These are phyloP conservation scores for Bos indicus DNA, from an alignment of 2,113 vertebrate species.

Conservation along the genomic window DNA sequence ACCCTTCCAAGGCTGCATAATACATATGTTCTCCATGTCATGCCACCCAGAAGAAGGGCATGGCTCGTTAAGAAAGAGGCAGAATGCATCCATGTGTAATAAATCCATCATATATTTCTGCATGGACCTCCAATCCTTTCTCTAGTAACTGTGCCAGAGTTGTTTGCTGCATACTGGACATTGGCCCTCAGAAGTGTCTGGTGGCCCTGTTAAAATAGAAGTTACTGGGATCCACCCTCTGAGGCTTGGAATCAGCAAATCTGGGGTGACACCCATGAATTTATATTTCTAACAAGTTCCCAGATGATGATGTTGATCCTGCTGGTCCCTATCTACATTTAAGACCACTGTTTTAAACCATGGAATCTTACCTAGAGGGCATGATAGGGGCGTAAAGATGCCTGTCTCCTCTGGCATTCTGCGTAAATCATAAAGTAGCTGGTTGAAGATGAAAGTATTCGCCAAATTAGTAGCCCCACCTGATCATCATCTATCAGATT, in stretches of 20 bases:
- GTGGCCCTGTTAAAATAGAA: neutral
- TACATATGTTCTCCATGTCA: neutral
- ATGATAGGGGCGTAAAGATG: neutral
- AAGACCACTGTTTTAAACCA: neutral
- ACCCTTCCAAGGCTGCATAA: neutral
- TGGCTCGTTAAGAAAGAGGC: neutral
- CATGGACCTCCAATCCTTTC: neutral
- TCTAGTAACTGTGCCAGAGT: neutral
- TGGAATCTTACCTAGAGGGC: neutral
- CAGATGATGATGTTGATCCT: neutral
- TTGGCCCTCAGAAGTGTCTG: neutral
- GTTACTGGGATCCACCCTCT: neutral
- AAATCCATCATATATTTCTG: neutral
- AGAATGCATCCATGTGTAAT: neutral
- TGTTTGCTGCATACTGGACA: neutral
- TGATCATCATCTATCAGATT: neutral
- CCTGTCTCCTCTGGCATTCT: neutral
- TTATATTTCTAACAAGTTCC: neutral
- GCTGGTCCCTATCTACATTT: neutral
- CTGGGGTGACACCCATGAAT: neutral
- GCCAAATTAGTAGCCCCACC: neutral
- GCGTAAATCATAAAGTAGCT: neutral
- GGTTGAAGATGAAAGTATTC: neutral
- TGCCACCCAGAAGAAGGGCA: neutral
- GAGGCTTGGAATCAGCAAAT: neutral